A percentile compares a stretch with the other conserved stretches of the same genome.
Evolutionary conservation across 2,888 invertebrate genomes (phyloP).

Genomic region (Yponomeuta evonymella): DNA sequence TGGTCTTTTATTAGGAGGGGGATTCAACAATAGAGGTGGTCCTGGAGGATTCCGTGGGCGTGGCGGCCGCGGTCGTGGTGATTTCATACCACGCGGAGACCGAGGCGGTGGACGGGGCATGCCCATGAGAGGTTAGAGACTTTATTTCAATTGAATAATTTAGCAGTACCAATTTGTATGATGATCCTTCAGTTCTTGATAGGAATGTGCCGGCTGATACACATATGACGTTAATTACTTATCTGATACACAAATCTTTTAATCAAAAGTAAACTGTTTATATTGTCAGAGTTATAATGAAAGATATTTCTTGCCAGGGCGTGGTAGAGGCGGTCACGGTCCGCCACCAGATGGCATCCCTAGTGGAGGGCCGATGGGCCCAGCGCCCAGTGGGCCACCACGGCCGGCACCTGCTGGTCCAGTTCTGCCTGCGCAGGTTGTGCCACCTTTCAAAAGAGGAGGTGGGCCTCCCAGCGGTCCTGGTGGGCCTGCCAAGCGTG

Average conservation of each 20-base stretch:
- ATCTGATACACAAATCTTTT: constrained; percentile 35
- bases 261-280: background rate
- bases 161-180: constrained; percentile 41
- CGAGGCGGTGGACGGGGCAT: constrained; percentile 61
- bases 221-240: constrained; percentile 56
- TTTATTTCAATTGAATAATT: background rate
- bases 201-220: constrained; percentile 76
- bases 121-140: constrained; percentile 59
- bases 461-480: background rate
- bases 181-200: constrained; percentile 64
- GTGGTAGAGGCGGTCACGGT: background rate
- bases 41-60: constrained; percentile 62
- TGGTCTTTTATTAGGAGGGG: constrained; percentile 41
- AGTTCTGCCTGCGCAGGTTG: constrained; percentile 56
- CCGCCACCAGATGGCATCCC: background rate
- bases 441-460: constrained; percentile 33
- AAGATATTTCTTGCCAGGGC: background rate
- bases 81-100: constrained; percentile 58
- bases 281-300: background rate
- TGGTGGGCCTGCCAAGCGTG: background rate
- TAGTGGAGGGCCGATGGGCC: background rate
- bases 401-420: constrained; percentile 64
- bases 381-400: constrained; percentile 27
- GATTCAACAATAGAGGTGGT: constrained; percentile 59
- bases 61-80: constrained; percentile 60